phyloP scores from a whole-genome alignment of 1,140 invertebrate genomes.

The Gryon sp. region DNA sequence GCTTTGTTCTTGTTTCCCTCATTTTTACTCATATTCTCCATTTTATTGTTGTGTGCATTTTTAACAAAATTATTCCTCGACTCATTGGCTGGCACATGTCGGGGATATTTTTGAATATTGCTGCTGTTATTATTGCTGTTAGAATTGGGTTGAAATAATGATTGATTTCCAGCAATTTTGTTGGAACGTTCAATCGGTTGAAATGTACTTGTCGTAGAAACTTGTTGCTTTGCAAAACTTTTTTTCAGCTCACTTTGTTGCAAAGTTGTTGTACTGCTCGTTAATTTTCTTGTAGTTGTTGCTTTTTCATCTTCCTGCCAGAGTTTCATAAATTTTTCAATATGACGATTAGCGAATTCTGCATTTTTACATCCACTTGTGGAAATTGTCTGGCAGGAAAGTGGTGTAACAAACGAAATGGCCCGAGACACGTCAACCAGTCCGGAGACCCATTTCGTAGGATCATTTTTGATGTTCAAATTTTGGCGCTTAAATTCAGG shows the following conservation, averaged over 20 bases:
- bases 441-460: slow-evolving; percentile 65
- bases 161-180: background rate
- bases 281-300: slow-evolving; percentile 52
- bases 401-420: slow-evolving; percentile 62
- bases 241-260: slow-evolving; percentile 1
- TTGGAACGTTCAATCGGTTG: no score
- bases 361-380: slow-evolving; percentile 59
- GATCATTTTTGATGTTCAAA: slow-evolving; percentile 56
- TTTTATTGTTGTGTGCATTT: slow-evolving; percentile 1
- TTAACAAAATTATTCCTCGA: no score
- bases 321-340: slow-evolving; percentile 67
- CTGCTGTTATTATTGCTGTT: background rate
- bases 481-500: slow-evolving; percentile 65
- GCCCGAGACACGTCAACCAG: slow-evolving; percentile 60
- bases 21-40: slow-evolving; percentile 25
- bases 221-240: background rate
- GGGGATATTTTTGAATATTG: slow-evolving; percentile 4
- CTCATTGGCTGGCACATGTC: no score
- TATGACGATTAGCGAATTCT: slow-evolving; percentile 60
- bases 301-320: slow-evolving; percentile 54
- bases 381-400: slow-evolving; percentile 66
- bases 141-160: slow-evolving; percentile 4
- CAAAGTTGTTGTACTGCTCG: background rate
- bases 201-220: no score
- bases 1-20: slow-evolving; percentile 21